Base-by-base conservation (phyloP, 2,113 vertebrate species). In the Tenebrosternarchus preto region DNA sequence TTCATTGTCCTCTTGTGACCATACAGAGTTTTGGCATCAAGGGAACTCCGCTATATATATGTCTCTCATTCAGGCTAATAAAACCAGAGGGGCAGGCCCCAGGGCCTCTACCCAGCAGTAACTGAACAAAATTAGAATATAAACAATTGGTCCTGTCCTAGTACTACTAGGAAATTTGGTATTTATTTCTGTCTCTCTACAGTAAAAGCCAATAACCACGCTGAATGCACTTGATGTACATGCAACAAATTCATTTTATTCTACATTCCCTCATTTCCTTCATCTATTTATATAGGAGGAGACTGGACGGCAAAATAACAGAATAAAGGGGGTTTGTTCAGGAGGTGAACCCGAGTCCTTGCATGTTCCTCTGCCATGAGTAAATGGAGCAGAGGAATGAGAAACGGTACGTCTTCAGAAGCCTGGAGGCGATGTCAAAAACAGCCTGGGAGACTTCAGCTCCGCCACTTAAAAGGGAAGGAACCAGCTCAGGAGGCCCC, bases 381-480 rank as follows among this genome's bases (percentile, higher is more conserved):
- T 74, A 69, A 81, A 74, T 78, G 11, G 2, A 61, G 63, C 31
- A 36, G 60, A 67, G 33, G 20, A 60, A 56, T 66, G 43, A 59
- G 64, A 39, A 73, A 39, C 57, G 36, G 46, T 55, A 24, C 25
- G 73, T 17, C 70, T 67, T 76, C 57, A 77, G 57, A 83, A 31
- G 36, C 33, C 46, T 20, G 15, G 6, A n/a, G 5, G 15, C 69
- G 57, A 61, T n/a, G 64, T 76, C 56, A 43, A 78, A 60, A 74
- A 29, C 31, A 73, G 70, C 43, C 64, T 71, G 8, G 76, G 76
- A 69, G 82, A 64, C 57, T 55, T 78, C 78, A 84, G 87, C 81
- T 72, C 78, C 7, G 64, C 39, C 83, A 80, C 64, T 83, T 76
- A 82, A 68, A 76, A 57, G 81, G 83, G 68, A 80, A 78, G 43